phyloP scores from a whole-genome alignment of 2,797 vertebrate species.

The Darevskia nairensis region DNA sequence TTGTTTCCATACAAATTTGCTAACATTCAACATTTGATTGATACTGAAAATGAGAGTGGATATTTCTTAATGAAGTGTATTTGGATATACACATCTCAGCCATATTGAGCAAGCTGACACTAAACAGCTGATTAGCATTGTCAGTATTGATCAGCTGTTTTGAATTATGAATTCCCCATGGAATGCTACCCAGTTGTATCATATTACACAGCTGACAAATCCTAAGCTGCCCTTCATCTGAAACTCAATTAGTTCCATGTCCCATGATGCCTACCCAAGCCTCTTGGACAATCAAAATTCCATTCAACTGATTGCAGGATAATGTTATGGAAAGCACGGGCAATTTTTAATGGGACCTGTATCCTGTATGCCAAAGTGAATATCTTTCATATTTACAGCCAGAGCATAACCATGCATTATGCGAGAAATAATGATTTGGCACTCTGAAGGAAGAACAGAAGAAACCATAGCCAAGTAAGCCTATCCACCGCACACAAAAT shows the following conservation, averaged over 20 bases:
- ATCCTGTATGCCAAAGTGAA: neutral
- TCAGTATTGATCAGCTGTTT: slow-evolving; percentile 12
- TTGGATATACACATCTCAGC: neutral
- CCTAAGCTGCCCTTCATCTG: slow-evolving; percentile 7
- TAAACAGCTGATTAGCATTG: slow-evolving; percentile 18
- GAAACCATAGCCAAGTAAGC: neutral
- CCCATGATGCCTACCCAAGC: slow-evolving; percentile 5
- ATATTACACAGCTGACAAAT: slow-evolving; percentile 14
- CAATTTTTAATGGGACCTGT: slow-evolving; percentile 14
- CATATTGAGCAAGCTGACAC: neutral
- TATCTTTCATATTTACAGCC: neutral
- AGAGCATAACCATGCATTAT: neutral
- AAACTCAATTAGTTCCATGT: neutral
- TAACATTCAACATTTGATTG: neutral
- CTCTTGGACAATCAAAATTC: slow-evolving; percentile 1
- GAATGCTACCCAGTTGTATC: neutral
- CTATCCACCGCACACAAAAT: neutral
- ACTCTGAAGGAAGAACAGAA: neutral
- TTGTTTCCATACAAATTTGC: neutral
- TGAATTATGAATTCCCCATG: neutral
- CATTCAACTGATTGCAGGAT: slow-evolving; percentile 1
- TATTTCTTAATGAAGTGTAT: neutral
- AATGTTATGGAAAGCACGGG: slow-evolving; percentile 1
- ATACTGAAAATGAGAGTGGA: neutral
- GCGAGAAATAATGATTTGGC: neutral